Conservation (phyloP, 2,888 invertebrate species). For the Dusona sp. region DNA sequence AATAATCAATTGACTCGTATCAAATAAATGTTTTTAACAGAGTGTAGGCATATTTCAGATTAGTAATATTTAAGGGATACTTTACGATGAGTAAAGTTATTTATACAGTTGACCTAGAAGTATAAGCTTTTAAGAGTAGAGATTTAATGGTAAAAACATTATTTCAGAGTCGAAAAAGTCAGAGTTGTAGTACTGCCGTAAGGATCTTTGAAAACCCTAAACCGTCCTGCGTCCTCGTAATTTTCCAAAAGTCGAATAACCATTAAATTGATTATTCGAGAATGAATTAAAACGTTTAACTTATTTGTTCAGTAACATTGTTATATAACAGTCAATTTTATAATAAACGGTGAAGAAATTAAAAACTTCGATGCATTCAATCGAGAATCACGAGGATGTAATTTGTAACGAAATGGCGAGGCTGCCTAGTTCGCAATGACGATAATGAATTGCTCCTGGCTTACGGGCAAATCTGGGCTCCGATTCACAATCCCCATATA, state of each 20-base stretch:
- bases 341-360: neutral
- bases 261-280: neutral
- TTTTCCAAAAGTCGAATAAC: neutral
- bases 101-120: too few relatives aligned
- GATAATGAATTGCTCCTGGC: slow-evolving; percentile 64
- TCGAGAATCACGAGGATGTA: slow-evolving; percentile 30
- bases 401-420: slow-evolving; percentile 58
- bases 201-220: too few relatives aligned
- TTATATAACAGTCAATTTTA: neutral
- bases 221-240: too few relatives aligned
- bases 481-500: neutral
- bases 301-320: neutral
- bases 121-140: too few relatives aligned
- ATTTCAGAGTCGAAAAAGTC: too few relatives aligned
- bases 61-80: too few relatives aligned
- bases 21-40: too few relatives aligned
- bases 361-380: neutral
- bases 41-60: too few relatives aligned
- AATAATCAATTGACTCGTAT: too few relatives aligned
- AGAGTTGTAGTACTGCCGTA: too few relatives aligned
- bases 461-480: slow-evolving; percentile 45
- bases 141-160: too few relatives aligned
- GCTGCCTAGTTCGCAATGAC: slow-evolving; percentile 58
- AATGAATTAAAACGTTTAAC: neutral
- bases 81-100: too few relatives aligned